Evolutionary conservation across 2,888 invertebrate species (phyloP), one percentile per base, ranked within the genome.

Genomic region (Lathronympha strigana): DNA sequence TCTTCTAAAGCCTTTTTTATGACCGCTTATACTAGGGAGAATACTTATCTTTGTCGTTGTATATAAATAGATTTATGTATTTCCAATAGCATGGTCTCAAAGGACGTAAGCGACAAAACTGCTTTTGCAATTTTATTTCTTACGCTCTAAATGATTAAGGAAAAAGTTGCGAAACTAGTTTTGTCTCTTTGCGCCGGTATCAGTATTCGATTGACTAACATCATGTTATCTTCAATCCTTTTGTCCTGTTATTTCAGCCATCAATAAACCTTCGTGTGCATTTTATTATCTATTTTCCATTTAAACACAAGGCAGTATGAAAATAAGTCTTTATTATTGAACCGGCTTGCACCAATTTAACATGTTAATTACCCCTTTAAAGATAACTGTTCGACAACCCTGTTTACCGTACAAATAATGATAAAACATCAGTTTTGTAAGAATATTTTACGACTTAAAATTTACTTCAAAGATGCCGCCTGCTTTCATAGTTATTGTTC

Each of bases 401-500:
- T 53, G 25, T 60, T 58, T 51, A 47, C 47, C 28, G 38, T 21
- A 21, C 43, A 25, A 50, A 38, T 47, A 51, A 21, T 57, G 21
- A 53, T 53, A 66, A 49, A 49, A n/a, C 45, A 50, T 43, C n/a
- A n/a, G 13, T 36, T 23, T 55, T 49, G 60, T 61, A 61, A 77
- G 74, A 75, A 76, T 78, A 80, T 78, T 79, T 77, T 77, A 76
- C 71, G 71, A 57, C 72, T 68, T 38, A 73, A 73, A 73, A 72
- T 74, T 69, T 67, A 73, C 72, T 71, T 81, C 76, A 82, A 81
- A 83, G 68, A 61, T 15, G 6, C 67, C 83, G 83, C 80, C 61
- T 69, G 58, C 68, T 72, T 72, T 77, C 76, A 79, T 78, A 79
- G 76, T 76, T 50, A 50, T 79, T 80, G 77, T 77, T 51, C 74